Evolutionary conservation across 2,888 invertebrate genomes (phyloP), one percentile per base, ranked within the genome.

Genomic region (Oligia strigilis): DNA sequence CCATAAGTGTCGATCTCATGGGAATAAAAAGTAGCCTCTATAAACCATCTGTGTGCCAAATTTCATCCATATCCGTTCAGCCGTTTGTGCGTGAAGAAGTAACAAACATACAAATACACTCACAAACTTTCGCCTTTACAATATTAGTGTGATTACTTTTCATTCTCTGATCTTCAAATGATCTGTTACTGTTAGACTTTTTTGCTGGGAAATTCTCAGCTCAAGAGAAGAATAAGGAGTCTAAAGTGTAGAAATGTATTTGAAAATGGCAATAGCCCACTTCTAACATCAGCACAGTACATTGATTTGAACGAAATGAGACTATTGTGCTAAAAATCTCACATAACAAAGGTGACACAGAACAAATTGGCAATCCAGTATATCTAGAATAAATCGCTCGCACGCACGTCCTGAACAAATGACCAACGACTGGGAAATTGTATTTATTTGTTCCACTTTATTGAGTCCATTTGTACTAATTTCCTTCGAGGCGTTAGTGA

Each of bases 381-480:
- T 80, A 78, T 81, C 83, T 80, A 84, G 74, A 36, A 86, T 65
- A 86, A 81, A 87, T 86, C 84, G 80, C 76, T 74, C 74, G 83
- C 80, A 87, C 89, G 87, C 82, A 85, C 87, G 81, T 80, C 65
- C 67, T 72, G 75, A 83, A 83, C 84, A 86, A 89, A 90, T 89
- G 89, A 90, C 84, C 87, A 78, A 84, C 73, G 78, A 78, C 84
- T 71, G 72, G 72, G 74, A 80, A 84, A 83, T 82, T 67, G 87
- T 84, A 82, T 87, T 82, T 87, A 84, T 89, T 90, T 89, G 84
- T 81, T 83, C 76, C 76, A 82, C 80, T 73, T 82, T 89, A 88
- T 90, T 89, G 89, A 81, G 80, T 84, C 87, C 80, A 90, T 89
- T 90, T 90, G 84, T 88, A 86, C 79, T 89, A 78, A 89, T 86